Conservation (phyloP, 2,797 vertebrate genomes). For the Parauchenoglanis ngamensis region DNA sequence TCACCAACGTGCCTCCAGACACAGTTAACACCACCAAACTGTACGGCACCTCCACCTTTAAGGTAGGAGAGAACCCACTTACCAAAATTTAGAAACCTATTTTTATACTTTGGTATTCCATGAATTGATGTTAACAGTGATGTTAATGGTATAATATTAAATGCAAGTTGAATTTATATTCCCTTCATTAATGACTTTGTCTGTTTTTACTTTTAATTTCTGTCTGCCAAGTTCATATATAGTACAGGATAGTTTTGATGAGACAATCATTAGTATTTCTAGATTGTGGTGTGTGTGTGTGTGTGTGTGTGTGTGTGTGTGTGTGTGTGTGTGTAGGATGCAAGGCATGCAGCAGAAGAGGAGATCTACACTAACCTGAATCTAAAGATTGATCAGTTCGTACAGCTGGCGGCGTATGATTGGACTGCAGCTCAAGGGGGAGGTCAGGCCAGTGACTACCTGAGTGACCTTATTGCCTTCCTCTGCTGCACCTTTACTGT, state of each 20-base stretch:
- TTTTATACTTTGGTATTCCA: not conserved
- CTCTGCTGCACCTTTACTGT: constrained; percentile 93
- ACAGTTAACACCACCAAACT: constrained; percentile 90
- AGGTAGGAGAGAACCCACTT: constrained; percentile 71
- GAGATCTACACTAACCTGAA: constrained; percentile 97
- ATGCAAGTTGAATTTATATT: not conserved
- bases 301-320: not conserved
- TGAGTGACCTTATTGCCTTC: constrained; percentile 91
- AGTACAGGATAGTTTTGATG: not conserved
- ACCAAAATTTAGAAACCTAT: not conserved
- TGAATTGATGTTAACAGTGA: not conserved
- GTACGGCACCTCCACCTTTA: constrained; percentile 94
- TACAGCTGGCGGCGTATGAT: constrained; percentile 94
- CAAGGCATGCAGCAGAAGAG: constrained; percentile 91
- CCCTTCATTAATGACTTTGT: not conserved
- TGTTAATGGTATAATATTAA: not conserved
- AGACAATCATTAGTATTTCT: not conserved
- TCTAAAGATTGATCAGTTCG: constrained; percentile 96
- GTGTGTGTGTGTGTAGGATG: constrained; percentile 75
- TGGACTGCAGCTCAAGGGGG: constrained; percentile 82
- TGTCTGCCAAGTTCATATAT: not conserved
- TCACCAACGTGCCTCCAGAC: constrained; percentile 92
- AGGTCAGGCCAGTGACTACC: constrained; percentile 84
- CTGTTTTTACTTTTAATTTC: not conserved
- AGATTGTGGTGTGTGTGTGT: not conserved